Percentiles rank a stretch among this genome's conserved stretches.
Evolutionary conservation across 2,113 vertebrate genomes (phyloP).

Genomic region (Manacus vitellinus): DNA sequence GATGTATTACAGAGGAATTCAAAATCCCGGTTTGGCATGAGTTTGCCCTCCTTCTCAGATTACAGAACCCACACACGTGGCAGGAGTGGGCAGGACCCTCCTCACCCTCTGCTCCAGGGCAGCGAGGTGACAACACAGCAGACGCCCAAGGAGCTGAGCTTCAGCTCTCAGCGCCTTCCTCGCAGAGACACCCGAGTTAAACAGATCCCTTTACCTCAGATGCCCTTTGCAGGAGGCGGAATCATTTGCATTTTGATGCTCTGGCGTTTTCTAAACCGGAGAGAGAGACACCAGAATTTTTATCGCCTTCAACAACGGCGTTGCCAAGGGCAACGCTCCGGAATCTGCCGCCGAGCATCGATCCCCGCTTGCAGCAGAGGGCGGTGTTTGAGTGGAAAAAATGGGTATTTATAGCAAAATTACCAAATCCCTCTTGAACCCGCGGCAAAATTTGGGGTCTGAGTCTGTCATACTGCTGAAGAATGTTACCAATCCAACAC

Average conservation of each 20-base stretch:
- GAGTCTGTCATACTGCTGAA: neutral
- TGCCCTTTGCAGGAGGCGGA: conserved; percentile 28
- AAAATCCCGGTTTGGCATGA: neutral
- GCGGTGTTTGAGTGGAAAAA: conserved; percentile 49
- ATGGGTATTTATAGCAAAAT: conserved; percentile 31
- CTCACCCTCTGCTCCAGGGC: neutral
- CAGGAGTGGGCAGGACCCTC: neutral
- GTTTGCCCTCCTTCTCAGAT: neutral
- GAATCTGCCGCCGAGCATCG: neutral
- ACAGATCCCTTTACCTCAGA: conserved; percentile 27
- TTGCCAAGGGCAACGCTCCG: conserved; percentile 46
- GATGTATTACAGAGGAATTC: neutral
- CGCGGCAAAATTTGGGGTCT: neutral
- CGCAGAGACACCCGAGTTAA: neutral
- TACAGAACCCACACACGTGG: neutral
- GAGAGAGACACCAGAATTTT: conserved; percentile 49
- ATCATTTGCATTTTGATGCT: conserved; percentile 65
- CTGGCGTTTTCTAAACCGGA: conserved; percentile 33
- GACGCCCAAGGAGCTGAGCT: neutral
- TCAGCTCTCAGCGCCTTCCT: neutral
- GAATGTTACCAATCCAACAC: neutral
- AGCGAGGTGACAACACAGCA: neutral
- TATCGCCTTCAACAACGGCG: conserved; percentile 34
- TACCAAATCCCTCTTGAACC: neutral
- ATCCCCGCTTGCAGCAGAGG: conserved; percentile 32